phyloP scores from a whole-genome alignment of 92 coral and sea anemone genomes.

The Galaxea fascicularis region DNA sequence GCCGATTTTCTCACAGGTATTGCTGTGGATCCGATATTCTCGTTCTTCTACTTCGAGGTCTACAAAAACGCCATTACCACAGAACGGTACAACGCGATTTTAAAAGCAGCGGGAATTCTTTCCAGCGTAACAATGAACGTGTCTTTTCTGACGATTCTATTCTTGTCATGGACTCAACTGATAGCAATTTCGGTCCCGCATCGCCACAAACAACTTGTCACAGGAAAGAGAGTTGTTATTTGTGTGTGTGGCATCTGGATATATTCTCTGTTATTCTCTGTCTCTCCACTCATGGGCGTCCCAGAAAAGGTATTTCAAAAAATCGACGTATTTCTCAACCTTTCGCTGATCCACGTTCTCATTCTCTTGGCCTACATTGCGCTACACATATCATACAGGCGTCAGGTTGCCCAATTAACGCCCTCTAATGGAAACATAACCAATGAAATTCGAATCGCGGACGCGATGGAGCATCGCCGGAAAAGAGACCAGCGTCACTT shows the following conservation, averaged over 20 bases:
- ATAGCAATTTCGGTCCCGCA: conserved; percentile 76
- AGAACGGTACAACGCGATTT: conserved; percentile 40
- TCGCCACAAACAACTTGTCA: conserved; percentile 65
- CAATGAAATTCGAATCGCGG: background rate
- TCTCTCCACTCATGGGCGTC: conserved; percentile 66
- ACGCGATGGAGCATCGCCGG: conserved; percentile 25
- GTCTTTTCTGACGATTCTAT: conserved; percentile 72
- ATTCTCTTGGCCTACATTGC: conserved; percentile 69
- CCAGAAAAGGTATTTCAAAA: conserved; percentile 58
- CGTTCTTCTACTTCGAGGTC: conserved; percentile 66
- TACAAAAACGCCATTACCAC: conserved; percentile 40
- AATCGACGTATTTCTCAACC: conserved; percentile 70
- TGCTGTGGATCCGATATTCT: conserved; percentile 68
- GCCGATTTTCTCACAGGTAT: conserved; percentile 77
- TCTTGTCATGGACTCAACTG: conserved; percentile 80
- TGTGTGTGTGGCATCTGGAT: conserved; percentile 64
- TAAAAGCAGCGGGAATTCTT: conserved; percentile 64
- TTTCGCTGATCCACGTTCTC: conserved; percentile 60
- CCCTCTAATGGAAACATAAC: conserved; percentile 21
- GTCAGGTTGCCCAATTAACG: conserved; percentile 44
- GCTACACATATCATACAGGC: conserved; percentile 68
- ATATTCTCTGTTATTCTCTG: conserved; percentile 60
- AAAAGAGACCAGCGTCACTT: conserved; percentile 65
- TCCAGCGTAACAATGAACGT: conserved; percentile 80
- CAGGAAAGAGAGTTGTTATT: conserved; percentile 38